Evolutionary conservation across 1,140 invertebrate species (phyloP).

Genomic region (Drosophila navojoa): DNA sequence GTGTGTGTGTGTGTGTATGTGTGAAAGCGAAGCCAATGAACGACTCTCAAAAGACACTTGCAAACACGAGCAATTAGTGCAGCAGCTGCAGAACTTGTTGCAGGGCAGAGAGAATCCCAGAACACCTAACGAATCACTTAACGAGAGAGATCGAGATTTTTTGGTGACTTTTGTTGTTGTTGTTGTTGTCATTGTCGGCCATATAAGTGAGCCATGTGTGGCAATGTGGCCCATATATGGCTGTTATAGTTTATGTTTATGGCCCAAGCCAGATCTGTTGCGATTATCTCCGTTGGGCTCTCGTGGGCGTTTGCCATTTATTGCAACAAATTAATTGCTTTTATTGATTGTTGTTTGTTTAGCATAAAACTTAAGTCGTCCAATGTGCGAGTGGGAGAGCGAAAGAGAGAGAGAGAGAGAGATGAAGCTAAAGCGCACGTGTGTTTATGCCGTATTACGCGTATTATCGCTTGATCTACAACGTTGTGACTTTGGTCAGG

Average conservation of each 20-base stretch:
- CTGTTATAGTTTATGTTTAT: conserved; percentile 9
- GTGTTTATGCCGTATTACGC: neutral
- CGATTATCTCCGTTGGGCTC: neutral
- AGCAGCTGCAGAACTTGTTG: conserved; percentile 28
- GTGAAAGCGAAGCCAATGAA: conserved; percentile 18
- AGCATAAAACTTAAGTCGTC: conserved; percentile 46
- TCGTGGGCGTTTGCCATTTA: conserved; percentile 30
- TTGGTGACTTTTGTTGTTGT: neutral
- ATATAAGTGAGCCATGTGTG: neutral
- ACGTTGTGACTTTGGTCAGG: conserved; percentile 18
- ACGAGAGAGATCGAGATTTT: neutral
- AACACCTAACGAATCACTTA: neutral
- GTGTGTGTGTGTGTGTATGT: neutral
- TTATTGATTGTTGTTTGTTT: conserved; percentile 61
- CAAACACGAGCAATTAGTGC: conserved; percentile 20
- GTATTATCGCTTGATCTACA: conserved; percentile 9
- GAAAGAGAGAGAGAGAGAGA: neutral
- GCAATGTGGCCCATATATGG: conserved; percentile 27
- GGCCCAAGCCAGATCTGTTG: conserved; percentile 4
- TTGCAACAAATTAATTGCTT: conserved; percentile 50
- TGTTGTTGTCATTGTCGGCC: neutral
- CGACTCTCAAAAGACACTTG: conserved; percentile 13
- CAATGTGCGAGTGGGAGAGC: neutral
- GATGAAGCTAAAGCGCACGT: neutral
- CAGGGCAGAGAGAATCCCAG: conserved; percentile 18